Evolutionary conservation across 2,797 vertebrate species (phyloP), one percentile per base, ranked within the genome.

Genomic region (Orestias chungarensis): DNA sequence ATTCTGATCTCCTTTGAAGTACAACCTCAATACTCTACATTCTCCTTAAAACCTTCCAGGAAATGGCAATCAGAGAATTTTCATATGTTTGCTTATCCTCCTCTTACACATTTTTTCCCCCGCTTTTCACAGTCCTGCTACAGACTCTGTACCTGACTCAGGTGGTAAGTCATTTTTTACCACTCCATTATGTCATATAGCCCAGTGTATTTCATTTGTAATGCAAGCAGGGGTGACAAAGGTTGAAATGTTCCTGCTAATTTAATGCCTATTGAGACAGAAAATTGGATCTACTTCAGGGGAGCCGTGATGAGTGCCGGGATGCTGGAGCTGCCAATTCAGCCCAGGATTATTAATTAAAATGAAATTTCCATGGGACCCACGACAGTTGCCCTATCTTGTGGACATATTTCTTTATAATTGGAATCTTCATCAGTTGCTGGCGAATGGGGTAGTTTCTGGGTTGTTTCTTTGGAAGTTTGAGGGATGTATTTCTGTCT

Each of bases 201-300:
- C 82, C 89, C 90, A 92, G 88, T 89, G 83, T 88, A 89, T 87
- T 89, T 84, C 84, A 88, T 91, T 93, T 91, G 88, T 91, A 89
- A 90, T 86, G 84, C 64, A 85, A 78, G 76, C 74, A 38, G 86
- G 71, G 91, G 90, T 88, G 91, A 93, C 86, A 65, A 85, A 81
- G 85, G 86, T 85, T 81, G 87, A 88, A 91, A 91, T 91, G 88
- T 92, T 92, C 91, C 85, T 87, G 88, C 92, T 95, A 94, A 95
- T 94, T 93, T 92, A 93, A 93, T 90, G 88, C 89, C 90, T 90
- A 91, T 92, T 93, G 91, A 94, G 92, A 93, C 91, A 91, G 92
- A 93, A 94, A 93, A 93, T 94, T 93, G 91, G 90, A 91, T 90
- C 86, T 88, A 86, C 91, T 93, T 88, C 86, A 89, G 86, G 35